These are phyloP conservation scores for Rambutsinella grinnellia DNA, from an alignment of 2,888 invertebrate species.

Conservation along the genomic window DNA sequence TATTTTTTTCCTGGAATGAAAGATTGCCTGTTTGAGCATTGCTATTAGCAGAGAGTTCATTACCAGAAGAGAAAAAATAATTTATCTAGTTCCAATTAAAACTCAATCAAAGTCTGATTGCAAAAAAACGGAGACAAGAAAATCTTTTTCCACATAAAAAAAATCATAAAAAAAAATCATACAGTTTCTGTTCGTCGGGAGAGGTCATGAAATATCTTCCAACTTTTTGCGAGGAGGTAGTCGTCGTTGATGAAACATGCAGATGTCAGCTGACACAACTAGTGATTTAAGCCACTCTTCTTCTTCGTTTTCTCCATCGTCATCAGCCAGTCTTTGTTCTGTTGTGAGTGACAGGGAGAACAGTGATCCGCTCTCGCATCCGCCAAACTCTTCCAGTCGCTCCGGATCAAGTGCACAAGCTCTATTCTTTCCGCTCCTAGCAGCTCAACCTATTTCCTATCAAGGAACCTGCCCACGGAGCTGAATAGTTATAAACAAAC, in stretches of 20 bases:
- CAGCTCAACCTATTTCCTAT: constrained; percentile 32
- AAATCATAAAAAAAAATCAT: no score
- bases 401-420: constrained; percentile 24
- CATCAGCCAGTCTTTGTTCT: constrained; percentile 26
- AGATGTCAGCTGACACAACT: constrained; percentile 46
- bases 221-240: constrained; percentile 32
- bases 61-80: no score
- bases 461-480: constrained; percentile 53
- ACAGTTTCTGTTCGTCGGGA: constrained; percentile 17
- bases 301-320: constrained; percentile 38
- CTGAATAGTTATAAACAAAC: constrained; percentile 43
- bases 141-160: no score
- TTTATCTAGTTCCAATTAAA: no score
- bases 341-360: constrained; percentile 28
- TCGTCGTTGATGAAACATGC: constrained; percentile 44
- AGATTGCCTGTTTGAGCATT: no score
- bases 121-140: no score
- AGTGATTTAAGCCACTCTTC: constrained; percentile 30
- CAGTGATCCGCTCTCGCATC: constrained; percentile 17
- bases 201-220: constrained; percentile 53
- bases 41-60: no score
- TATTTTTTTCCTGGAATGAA: no score
- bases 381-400: constrained; percentile 29
- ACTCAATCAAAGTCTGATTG: no score
- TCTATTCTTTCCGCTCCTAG: constrained; percentile 17